Percentiles rank a stretch among this genome's conserved stretches.
phyloP scores from a whole-genome alignment of 2,888 invertebrate genomes.

The Prenolepis imparis region DNA sequence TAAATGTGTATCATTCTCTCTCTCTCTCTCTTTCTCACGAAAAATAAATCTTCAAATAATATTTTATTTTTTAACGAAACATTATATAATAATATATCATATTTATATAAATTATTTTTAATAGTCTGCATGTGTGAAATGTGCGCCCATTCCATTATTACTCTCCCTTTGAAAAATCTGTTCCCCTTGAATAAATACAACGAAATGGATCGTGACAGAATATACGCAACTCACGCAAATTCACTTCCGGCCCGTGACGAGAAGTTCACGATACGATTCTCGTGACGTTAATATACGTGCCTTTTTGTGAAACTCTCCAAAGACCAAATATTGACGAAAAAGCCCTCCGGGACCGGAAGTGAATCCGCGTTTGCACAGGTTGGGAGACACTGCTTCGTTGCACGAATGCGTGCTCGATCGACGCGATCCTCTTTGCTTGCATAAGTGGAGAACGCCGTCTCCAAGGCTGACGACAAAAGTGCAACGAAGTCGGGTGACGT shows the following conservation, averaged over 20 bases:
- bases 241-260: constrained; percentile 29
- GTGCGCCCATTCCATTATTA: neutral
- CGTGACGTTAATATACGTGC: constrained; percentile 47
- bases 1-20: too few species aligned
- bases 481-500: constrained; percentile 32
- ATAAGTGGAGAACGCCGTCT: constrained; percentile 23
- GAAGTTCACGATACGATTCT: constrained; percentile 18
- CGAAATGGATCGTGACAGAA: constrained; percentile 1
- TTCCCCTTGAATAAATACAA: constrained; percentile 18
- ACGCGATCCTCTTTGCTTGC: constrained; percentile 38
- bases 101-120: too few species aligned
- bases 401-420: constrained; percentile 45
- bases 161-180: constrained; percentile 7
- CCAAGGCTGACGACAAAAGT: constrained; percentile 42
- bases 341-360: constrained; percentile 38
- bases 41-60: too few species aligned
- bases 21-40: too few species aligned
- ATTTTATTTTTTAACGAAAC: too few species aligned
- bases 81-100: too few species aligned
- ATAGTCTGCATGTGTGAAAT: too few species aligned
- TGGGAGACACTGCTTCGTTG: constrained; percentile 37
- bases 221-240: constrained; percentile 18
- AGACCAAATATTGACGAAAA: constrained; percentile 17
- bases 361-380: constrained; percentile 32
- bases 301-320: constrained; percentile 30